Evolutionary conservation across 2,888 invertebrate genomes (phyloP), one percentile per base, ranked within the genome.

Genomic region (Plagodis dolabraria): DNA sequence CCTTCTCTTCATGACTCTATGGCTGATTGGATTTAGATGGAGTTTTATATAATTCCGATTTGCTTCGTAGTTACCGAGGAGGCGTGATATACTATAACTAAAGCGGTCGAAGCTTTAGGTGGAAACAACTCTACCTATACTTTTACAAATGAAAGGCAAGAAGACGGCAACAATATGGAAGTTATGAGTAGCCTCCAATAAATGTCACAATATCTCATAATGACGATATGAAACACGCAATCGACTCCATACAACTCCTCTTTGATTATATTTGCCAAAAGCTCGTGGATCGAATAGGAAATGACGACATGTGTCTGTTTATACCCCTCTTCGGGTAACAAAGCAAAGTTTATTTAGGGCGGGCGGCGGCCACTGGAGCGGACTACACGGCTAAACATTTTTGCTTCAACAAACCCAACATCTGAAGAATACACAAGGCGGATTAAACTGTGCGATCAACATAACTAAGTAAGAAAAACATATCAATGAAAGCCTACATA

Each of bases 361-460:
- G 60, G 55, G 66, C 81, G 82, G 81, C 78, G 79, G 79, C 67
- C 72, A 22, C 22, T 22, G 62, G 69, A 75, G 74, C 69, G 70
- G 75, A 76, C 76, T 76, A 78, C 73, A 68, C 60, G 54, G 60
- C 64, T 51, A 49, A 50, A 52, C 45, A 53, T 57, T 59, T 53
- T 36, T 51, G 47, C 51, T 48, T 45, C 48, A 53, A 36, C 45
- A 34, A 43, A 46, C 42, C n/a, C 47, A 42, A 48, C 36, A 40
- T 52, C 46, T 48, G 46, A 48, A 44, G 56, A 47, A 47, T 40
- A 35, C 7, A n/a, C 35, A 33, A 50, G 10, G 0, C 6, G 34
- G 7, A 36, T 33, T 10, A 8, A 44, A 38, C n/a, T 9, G 33
- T 7, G 22, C 46, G 6, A n/a, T 43, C 12, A 43, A 8, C 9